Base-by-base conservation (phyloP, 2,113 vertebrate species). In the Dryoscopus gambensis region DNA sequence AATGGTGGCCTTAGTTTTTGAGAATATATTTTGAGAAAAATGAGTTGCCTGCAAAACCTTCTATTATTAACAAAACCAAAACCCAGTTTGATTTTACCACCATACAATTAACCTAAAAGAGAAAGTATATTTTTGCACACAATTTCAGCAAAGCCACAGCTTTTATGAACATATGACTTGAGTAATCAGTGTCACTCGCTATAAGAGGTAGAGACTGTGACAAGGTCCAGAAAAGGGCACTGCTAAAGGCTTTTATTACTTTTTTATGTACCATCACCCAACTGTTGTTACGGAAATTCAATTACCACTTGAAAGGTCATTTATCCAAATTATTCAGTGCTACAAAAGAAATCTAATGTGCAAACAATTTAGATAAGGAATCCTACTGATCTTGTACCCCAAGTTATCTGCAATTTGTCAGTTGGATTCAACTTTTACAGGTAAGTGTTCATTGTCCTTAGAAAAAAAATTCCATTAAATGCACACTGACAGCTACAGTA, bases 301-400 rank as follows among this genome's bases (percentile, higher is more conserved):
- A 97, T 98, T 98, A 98, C 55, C 56, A 80, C 20, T 25, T 84
- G 94, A 95, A 97, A 89, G 87, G 85, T 97, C 97, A 97, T 98
- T 97, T 96, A 93, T 98, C 95, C 94, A 92, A 96, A 97, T 98
- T 98, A 97, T 70, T 91, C 95, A 93, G 84, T 55, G 52, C 89
- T 96, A 96, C 87, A 92, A 93, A 94, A 90, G 79, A 97, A 97
- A 92, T 75, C 77, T 96, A 95, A 95, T 42, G 67, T 55, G 49
- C 86, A 97, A 97, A 97, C 92, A 94, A 96, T 98, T 98, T 97
- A 98, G 96, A 97, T 97, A 98, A 97, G 82, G 49, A 91, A 94
- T 87, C 67, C 71, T 86, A 93, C 91, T 92, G 62, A 93, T 92
- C 84, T 37, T 88, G 70, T 81, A 79, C 7, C 35, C 65, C 31